Percentiles rank a stretch among this genome's conserved stretches.
These are phyloP conservation scores for Eristalis arbustorum DNA, from an alignment of 2,888 invertebrate genomes.

Conservation along the genomic window DNA sequence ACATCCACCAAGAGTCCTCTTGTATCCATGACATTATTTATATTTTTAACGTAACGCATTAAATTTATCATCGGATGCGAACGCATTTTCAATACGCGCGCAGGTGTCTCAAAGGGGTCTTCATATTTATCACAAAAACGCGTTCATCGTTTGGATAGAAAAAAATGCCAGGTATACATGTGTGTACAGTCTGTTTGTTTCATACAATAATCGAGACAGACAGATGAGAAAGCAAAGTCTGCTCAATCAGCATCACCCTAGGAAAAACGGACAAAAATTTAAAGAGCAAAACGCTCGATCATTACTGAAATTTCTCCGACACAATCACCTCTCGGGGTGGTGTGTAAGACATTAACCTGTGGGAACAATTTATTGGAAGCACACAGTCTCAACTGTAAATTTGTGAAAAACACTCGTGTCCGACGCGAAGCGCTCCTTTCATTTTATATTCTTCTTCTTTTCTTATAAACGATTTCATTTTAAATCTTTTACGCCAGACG, in stretches of 20 bases:
- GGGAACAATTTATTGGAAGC: slow-evolving; percentile 60
- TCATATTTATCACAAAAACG: slow-evolving; percentile 9
- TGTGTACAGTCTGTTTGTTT: not conserved
- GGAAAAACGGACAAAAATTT: slow-evolving; percentile 24
- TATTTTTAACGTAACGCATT: slow-evolving; percentile 52
- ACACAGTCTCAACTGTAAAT: slow-evolving; percentile 65
- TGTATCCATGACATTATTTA: slow-evolving; percentile 31
- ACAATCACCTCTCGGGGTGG: not conserved
- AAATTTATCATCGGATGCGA: slow-evolving; percentile 54
- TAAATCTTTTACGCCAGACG: not conserved
- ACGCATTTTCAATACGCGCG: slow-evolving; percentile 58
- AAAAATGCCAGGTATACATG: not conserved
- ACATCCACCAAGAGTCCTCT: not conserved
- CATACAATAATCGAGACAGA: not conserved
- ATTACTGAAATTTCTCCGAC: slow-evolving; percentile 42
- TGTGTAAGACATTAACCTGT: slow-evolving; percentile 59
- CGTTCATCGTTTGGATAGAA: slow-evolving; percentile 11
- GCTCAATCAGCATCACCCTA: slow-evolving; percentile 2
- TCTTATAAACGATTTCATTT: not conserved
- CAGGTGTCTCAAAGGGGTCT: slow-evolving; percentile 36
- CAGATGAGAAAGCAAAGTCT: not conserved
- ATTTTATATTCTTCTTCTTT: slow-evolving; percentile 48
- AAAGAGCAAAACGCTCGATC: slow-evolving; percentile 39
- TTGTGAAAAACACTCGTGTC: slow-evolving; percentile 62
- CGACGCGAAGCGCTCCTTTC: slow-evolving; percentile 44